Percentiles rank a stretch among this genome's conserved stretches.
Evolutionary conservation across 2,113 vertebrate species (phyloP).

Genomic region (Cyprinus carpio): DNA sequence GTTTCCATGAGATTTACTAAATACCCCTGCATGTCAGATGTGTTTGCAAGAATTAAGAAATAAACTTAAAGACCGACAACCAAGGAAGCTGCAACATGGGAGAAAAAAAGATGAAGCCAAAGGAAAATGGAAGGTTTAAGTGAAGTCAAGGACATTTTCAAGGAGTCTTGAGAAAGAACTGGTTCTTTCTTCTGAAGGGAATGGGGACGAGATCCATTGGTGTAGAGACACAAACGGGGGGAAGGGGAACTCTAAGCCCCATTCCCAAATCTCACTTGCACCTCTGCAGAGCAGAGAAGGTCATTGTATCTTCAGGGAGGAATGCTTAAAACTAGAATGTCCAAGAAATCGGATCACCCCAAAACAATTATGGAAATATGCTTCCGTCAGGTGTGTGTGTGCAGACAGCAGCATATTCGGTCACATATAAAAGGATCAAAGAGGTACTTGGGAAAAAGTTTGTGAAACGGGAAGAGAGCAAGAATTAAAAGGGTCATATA

Average conservation of each 20-base stretch:
- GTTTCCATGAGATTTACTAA: neutral
- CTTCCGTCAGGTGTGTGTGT: conserved; percentile 40
- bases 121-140: conserved; percentile 55
- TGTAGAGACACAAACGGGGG: conserved; percentile 10
- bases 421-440: conserved; percentile 52
- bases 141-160: conserved; percentile 68
- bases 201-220: conserved; percentile 55
- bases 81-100: conserved; percentile 52
- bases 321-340: conserved; percentile 58
- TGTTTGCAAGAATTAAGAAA: neutral
- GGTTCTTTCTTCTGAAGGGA: conserved; percentile 56
- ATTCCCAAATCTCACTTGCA: conserved; percentile 53
- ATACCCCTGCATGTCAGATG: neutral
- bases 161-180: conserved; percentile 60
- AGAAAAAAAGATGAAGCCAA: conserved; percentile 67
- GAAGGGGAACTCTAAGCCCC: conserved; percentile 29
- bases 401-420: neutral
- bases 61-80: neutral
- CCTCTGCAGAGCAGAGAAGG: conserved; percentile 58
- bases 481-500: conserved; percentile 25
- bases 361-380: conserved; percentile 58
- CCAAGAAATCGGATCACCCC: conserved; percentile 55
- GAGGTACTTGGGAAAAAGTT: neutral
- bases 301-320: conserved; percentile 60
- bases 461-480: neutral